Evolutionary conservation across 2,888 invertebrate species (phyloP).

Genomic region (Heliconius erato): DNA sequence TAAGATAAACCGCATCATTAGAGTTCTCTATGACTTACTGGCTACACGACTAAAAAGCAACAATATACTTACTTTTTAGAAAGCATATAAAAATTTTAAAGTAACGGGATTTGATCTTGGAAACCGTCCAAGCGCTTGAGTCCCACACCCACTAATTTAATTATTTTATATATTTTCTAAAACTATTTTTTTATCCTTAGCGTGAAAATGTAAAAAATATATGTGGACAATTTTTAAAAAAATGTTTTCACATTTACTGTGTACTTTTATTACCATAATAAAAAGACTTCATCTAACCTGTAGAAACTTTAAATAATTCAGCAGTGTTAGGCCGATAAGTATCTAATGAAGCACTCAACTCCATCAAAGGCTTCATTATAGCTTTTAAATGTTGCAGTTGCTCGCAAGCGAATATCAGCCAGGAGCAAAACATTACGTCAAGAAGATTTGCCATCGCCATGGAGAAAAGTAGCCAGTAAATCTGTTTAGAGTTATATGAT

Average conservation of each 20-base stretch:
- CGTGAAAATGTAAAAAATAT: background rate
- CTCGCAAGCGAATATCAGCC: slow-evolving; percentile 94
- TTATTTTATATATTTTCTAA: background rate
- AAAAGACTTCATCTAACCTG: slow-evolving; percentile 61
- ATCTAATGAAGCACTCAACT: slow-evolving; percentile 92
- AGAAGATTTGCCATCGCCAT: slow-evolving; percentile 87
- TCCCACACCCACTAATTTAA: no score
- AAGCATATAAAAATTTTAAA: no score
- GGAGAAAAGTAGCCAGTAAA: slow-evolving; percentile 89
- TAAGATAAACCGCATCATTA: no score
- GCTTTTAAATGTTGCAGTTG: slow-evolving; percentile 94
- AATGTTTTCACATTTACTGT: background rate
- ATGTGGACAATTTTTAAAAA: no score
- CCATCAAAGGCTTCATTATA: slow-evolving; percentile 95
- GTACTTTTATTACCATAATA: background rate
- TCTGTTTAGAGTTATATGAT: slow-evolving; percentile 65
- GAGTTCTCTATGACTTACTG: no score
- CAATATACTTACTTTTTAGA: no score
- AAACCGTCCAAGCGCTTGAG: no score
- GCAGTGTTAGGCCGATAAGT: slow-evolving; percentile 91
- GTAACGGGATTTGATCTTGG: no score
- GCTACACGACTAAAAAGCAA: no score
- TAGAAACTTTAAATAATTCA: slow-evolving; percentile 88
- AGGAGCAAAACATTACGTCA: slow-evolving; percentile 93
- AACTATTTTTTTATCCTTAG: background rate